Evolutionary conservation across 2,797 vertebrate species (phyloP).

Genomic region (Bryconaethiops microstoma): DNA sequence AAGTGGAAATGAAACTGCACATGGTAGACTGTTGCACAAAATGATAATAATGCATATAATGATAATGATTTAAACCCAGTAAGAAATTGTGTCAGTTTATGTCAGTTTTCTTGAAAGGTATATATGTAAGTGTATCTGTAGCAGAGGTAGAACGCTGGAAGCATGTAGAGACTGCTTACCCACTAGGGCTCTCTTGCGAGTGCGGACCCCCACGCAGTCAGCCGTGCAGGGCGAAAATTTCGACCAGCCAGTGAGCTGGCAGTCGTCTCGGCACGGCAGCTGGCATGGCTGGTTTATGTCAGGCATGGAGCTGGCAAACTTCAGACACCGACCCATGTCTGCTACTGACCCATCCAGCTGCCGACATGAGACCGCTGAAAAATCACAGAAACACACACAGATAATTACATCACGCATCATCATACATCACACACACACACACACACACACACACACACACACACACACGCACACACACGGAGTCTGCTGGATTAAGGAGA

Average conservation of each 20-base stretch:
- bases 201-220: conserved; percentile 93
- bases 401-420: background rate
- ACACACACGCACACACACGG: background rate
- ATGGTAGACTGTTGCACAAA: background rate
- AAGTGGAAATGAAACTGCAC: too few relatives aligned
- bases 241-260: conserved; percentile 97
- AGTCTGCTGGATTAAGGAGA: conserved; percentile 32
- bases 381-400: conserved; percentile 45
- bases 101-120: too few relatives aligned
- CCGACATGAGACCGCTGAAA: conserved; percentile 93
- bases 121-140: background rate
- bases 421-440: background rate
- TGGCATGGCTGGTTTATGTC: conserved; percentile 90
- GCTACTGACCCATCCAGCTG: conserved; percentile 91
- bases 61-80: too few relatives aligned
- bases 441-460: conserved; percentile 8
- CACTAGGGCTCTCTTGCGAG: conserved; percentile 88
- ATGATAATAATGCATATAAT: too few relatives aligned
- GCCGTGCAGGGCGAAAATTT: conserved; percentile 95
- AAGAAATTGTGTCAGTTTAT: too few relatives aligned
- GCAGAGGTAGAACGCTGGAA: conserved; percentile 27
- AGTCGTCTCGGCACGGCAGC: conserved; percentile 96
- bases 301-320: conserved; percentile 84
- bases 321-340: conserved; percentile 88
- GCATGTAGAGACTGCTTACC: conserved; percentile 76